These are phyloP conservation scores for Apamea epomidion DNA, from an alignment of 2,888 invertebrate genomes.

Conservation along the genomic window DNA sequence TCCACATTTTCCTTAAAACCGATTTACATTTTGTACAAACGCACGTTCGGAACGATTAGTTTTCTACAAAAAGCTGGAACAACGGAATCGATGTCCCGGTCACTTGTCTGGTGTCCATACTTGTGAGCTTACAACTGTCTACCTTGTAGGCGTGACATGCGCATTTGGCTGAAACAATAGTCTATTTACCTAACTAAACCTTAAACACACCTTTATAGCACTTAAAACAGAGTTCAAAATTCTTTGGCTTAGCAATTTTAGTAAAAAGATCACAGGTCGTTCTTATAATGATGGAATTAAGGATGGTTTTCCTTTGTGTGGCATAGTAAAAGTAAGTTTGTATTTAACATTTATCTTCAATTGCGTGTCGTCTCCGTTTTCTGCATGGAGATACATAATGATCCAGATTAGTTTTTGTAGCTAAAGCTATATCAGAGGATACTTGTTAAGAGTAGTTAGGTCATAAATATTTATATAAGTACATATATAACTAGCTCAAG, in stretches of 20 bases:
- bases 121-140: slow-evolving; percentile 69
- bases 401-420: slow-evolving; percentile 54
- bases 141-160: slow-evolving; percentile 68
- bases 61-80: slow-evolving; percentile 70
- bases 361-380: slow-evolving; percentile 62
- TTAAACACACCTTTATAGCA: background rate
- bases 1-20: slow-evolving; percentile 35
- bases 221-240: slow-evolving; percentile 9
- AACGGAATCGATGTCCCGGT: slow-evolving; percentile 76
- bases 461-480: background rate
- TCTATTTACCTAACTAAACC: slow-evolving; percentile 5
- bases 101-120: slow-evolving; percentile 68
- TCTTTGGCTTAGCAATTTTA: background rate
- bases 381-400: slow-evolving; percentile 62
- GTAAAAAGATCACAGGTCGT: no score
- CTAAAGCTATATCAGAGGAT: slow-evolving; percentile 32
- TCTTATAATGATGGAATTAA: slow-evolving; percentile 1
- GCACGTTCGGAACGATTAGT: slow-evolving; percentile 35
- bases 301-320: slow-evolving; percentile 10
- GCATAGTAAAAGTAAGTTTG: slow-evolving; percentile 18
- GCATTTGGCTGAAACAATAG: slow-evolving; percentile 46
- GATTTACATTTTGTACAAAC: slow-evolving; percentile 48
- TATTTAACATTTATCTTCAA: slow-evolving; percentile 43
- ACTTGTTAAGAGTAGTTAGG: background rate
- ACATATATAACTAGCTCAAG: no score